Percentiles rank a stretch among this genome's conserved stretches.
Evolutionary conservation across 2,888 invertebrate genomes (phyloP).

Genomic region (Clivina fossor): DNA sequence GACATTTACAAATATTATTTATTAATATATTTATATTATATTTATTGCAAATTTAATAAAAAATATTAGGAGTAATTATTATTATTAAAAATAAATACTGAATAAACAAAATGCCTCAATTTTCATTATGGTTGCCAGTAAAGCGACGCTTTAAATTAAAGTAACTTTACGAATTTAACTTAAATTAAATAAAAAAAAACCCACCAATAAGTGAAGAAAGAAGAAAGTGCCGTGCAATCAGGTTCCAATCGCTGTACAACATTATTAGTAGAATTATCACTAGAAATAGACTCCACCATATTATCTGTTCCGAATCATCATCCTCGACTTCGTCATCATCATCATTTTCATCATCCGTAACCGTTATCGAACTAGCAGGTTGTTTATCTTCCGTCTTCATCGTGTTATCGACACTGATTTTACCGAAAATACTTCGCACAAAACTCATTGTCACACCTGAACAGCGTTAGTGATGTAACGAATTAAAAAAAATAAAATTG

Average conservation of each 20-base stretch:
- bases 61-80: no score
- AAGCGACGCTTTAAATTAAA: no score
- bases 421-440: constrained; percentile 50
- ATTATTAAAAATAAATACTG: no score
- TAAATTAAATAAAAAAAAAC: constrained; percentile 36
- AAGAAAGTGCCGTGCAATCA: constrained; percentile 52
- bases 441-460: constrained; percentile 51
- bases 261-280: constrained; percentile 23
- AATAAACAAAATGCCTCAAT: no score
- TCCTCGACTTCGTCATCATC: constrained; percentile 44
- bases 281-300: constrained; percentile 31
- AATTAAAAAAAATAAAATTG: constrained; percentile 9
- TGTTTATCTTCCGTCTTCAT: constrained; percentile 18
- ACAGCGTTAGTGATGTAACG: background rate
- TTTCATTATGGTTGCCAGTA: no score
- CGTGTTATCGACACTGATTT: constrained; percentile 39
- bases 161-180: no score
- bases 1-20: no score
- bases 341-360: background rate
- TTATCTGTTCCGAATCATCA: constrained; percentile 40
- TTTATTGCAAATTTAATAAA: no score
- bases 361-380: constrained; percentile 4
- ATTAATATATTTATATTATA: no score
- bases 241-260: constrained; percentile 43
- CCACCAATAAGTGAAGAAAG: constrained; percentile 54